Evolutionary conservation across 2,797 vertebrate species (phyloP).

Genomic region (Anas bahamensis): DNA sequence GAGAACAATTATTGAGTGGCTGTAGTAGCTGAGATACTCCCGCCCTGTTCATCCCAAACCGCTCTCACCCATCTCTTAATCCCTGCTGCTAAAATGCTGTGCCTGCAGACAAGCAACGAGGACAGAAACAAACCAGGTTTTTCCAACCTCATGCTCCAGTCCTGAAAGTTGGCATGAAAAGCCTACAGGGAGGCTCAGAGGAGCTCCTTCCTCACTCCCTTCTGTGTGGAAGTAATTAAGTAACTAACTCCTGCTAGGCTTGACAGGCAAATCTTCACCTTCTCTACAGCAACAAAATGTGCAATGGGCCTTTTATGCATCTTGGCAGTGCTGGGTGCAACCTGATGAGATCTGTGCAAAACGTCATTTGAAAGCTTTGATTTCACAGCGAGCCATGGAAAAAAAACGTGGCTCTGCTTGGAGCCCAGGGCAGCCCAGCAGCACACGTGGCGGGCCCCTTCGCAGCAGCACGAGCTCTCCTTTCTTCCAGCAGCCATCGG

Average conservation of each 20-base stretch:
- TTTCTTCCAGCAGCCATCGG: neutral
- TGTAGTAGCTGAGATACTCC: neutral
- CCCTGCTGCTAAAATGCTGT: neutral
- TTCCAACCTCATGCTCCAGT: neutral
- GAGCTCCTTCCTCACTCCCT: neutral
- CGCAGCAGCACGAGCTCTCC: neutral
- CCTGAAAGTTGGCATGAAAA: neutral
- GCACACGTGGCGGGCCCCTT: neutral
- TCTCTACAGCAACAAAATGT: neutral
- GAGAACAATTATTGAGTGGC: neutral
- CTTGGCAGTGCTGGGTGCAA: neutral
- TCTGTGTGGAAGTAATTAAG: neutral
- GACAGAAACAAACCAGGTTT: neutral
- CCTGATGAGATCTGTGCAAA: fast-evolving
- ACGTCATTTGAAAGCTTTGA: neutral
- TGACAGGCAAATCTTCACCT: neutral
- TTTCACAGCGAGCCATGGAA: neutral
- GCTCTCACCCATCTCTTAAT: neutral
- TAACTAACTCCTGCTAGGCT: neutral
- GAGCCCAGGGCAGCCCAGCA: neutral
- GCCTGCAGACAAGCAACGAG: neutral
- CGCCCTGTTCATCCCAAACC: neutral
- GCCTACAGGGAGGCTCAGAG: neutral
- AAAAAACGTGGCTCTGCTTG: neutral
- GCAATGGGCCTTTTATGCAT: neutral